These are phyloP conservation scores for Perodicticus potto DNA, from an alignment of 2,797 vertebrate species.

Conservation along the genomic window DNA sequence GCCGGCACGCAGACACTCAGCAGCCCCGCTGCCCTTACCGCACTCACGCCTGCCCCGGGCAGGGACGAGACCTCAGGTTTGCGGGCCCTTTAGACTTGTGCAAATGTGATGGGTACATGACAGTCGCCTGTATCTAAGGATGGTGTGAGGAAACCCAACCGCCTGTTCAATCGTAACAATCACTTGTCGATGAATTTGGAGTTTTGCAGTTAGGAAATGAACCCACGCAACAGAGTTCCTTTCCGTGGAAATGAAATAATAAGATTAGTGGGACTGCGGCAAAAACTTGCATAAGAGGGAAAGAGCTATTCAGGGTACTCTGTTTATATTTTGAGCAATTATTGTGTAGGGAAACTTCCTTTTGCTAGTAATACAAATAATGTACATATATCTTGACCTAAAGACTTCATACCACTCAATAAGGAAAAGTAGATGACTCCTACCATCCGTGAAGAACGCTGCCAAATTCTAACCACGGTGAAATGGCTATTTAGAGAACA, in stretches of 20 bases:
- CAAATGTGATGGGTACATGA: accelerated
- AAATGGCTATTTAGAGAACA: not conserved
- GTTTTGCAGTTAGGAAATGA: not conserved
- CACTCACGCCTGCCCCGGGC: slow-evolving; percentile 37
- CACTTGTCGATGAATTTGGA: not conserved
- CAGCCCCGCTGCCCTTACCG: slow-evolving; percentile 72
- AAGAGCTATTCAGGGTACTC: accelerated
- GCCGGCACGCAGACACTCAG: slow-evolving; percentile 43
- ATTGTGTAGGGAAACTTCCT: not conserved
- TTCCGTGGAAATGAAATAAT: not conserved
- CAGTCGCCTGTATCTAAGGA: not conserved
- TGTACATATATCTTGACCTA: not conserved
- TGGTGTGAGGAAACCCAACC: not conserved
- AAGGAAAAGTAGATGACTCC: not conserved
- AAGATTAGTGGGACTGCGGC: not conserved
- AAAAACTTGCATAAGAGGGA: not conserved
- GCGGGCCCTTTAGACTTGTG: slow-evolving; percentile 42
- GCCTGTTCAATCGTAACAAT: not conserved
- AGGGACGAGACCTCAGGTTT: slow-evolving; percentile 79
- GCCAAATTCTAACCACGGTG: not conserved
- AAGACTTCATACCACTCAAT: not conserved
- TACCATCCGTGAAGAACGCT: not conserved
- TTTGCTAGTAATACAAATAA: not conserved
- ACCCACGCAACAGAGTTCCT: not conserved
- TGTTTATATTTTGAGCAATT: not conserved